These are phyloP conservation scores for Colletes collaris DNA, from an alignment of 2,888 invertebrate genomes.

Conservation along the genomic window DNA sequence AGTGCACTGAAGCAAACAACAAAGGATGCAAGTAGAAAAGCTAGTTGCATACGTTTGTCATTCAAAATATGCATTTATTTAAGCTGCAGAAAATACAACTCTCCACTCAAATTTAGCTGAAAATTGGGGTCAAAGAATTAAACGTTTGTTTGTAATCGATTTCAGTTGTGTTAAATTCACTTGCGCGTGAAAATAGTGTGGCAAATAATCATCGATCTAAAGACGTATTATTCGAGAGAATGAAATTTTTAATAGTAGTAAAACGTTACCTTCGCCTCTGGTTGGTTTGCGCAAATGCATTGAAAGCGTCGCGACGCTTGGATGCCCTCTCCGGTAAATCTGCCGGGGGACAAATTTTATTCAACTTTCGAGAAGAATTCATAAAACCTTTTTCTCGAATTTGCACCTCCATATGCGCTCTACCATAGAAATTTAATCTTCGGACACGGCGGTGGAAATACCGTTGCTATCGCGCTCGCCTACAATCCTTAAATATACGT, in stretches of 20 bases:
- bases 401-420: slow-evolving; percentile 4
- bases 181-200: no score
- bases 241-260: not conserved
- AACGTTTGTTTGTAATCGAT: no score
- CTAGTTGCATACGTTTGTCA: no score
- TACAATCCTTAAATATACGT: slow-evolving; percentile 1
- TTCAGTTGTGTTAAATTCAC: no score
- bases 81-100: no score
- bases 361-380: slow-evolving; percentile 35
- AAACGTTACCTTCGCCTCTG: slow-evolving; percentile 20
- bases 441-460: not conserved
- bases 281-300: slow-evolving; percentile 32
- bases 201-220: not conserved
- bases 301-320: not conserved
- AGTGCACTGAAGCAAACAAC: no score
- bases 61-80: no score
- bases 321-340: not conserved
- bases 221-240: slow-evolving; percentile 15
- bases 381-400: slow-evolving; percentile 29
- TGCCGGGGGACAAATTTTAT: slow-evolving; percentile 10
- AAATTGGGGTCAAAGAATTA: no score
- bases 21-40: no score
- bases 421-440: slow-evolving; percentile 34
- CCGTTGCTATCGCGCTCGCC: not conserved
- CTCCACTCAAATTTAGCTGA: no score